phyloP scores from a whole-genome alignment of 2,888 invertebrate species.

The Papilio protenor region DNA sequence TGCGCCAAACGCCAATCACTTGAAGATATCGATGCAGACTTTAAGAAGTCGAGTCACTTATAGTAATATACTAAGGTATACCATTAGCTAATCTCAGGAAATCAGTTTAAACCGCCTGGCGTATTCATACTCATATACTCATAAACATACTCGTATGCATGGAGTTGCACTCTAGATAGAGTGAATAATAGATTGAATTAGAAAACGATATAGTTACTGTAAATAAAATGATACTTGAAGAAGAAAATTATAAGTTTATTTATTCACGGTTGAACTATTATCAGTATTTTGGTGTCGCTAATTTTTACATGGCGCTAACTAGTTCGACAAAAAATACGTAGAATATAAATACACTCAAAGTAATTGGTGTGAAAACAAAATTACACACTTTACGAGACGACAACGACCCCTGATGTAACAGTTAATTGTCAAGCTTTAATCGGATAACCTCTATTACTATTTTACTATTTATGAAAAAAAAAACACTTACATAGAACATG shows the following conservation, averaged over 20 bases:
- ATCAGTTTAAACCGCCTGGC: too few relatives aligned
- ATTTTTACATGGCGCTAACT: background rate
- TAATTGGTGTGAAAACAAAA: background rate
- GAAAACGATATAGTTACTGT: background rate
- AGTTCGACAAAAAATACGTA: background rate
- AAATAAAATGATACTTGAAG: background rate
- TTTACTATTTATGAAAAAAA: background rate
- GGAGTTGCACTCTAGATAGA: too few relatives aligned
- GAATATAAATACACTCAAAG: background rate
- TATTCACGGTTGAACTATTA: background rate
- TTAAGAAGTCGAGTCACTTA: too few relatives aligned
- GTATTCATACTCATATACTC: too few relatives aligned
- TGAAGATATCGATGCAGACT: background rate
- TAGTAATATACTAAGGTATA: too few relatives aligned
- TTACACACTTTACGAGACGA: background rate
- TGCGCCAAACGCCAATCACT: background rate
- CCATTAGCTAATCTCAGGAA: too few relatives aligned
- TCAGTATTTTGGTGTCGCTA: background rate
- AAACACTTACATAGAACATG: background rate
- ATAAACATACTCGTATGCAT: too few relatives aligned
- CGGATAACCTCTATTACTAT: background rate
- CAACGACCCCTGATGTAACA: background rate
- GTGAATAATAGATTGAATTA: too few relatives aligned
- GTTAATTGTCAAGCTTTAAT: background rate
- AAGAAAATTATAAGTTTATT: background rate